Base-by-base conservation (phyloP, 2,888 invertebrate genomes). In the Notodonta dromedarius region DNA sequence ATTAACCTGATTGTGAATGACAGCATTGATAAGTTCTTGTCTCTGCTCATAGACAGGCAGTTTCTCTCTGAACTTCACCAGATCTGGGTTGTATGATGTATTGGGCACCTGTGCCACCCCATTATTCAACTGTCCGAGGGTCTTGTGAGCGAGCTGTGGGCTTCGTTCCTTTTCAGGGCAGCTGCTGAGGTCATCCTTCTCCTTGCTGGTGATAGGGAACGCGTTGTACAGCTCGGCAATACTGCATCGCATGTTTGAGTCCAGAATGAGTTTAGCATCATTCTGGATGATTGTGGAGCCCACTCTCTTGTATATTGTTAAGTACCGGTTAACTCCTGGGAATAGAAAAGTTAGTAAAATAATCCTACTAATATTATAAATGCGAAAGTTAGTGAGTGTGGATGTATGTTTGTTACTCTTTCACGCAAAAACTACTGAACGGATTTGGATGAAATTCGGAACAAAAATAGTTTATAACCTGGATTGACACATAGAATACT, bases 291-390 rank as follows among this genome's bases (percentile, higher is more conserved):
- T 95, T 0, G 95, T 95, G 0, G 96, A 96, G 1, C 95, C 95
- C 61, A 95, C 93, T 46, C 96, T 91, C 84, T 97, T 97, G 78
- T 95, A 96, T 44, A 97, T 95, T 13, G 96, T 96, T 60, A 97
- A 73, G 76, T 92, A 96, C 0, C 97, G 94, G 75, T 94, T 95
- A 0, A 94, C 94, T 53, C 96, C 96, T 94, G 94, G 5, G 77
- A 76, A 32, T 35, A 35, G 5, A 35, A 35, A 35, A 35, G 24
- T 24, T 35, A 35, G 0, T 5, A 35, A 35, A 6, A 6, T 35
- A 35, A 7, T 7, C 35, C 35, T 35, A 4, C 5, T 35, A 35
- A 35, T 35, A 5, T 35, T 5, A n/a, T n/a, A n/a, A n/a, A n/a
- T n/a, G n/a, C n/a, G n/a, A n/a, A n/a, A n/a, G n/a, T n/a, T n/a